phyloP scores from a whole-genome alignment of 2,888 invertebrate genomes.

The Parochlus steinenii region DNA sequence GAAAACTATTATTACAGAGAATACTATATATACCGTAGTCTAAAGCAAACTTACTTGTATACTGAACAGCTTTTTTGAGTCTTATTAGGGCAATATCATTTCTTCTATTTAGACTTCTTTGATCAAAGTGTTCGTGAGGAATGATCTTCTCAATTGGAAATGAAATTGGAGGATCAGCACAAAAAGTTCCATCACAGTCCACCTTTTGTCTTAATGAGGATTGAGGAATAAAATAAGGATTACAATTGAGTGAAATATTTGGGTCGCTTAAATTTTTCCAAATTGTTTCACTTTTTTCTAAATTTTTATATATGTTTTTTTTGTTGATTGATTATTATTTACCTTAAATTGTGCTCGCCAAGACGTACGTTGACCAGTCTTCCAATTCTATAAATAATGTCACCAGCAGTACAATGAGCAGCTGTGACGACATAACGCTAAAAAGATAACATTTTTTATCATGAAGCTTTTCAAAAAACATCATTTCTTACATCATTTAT shows the following conservation, averaged over 20 bases:
- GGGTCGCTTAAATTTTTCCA: too few species aligned
- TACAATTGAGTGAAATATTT: too few species aligned
- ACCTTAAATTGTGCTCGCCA: background rate
- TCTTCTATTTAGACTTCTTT: conserved; percentile 3
- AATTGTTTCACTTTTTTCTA: too few species aligned
- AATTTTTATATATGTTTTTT: too few species aligned
- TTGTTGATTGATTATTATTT: too few species aligned
- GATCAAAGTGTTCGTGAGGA: conserved; percentile 9
- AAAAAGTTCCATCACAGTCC: background rate
- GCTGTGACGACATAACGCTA: conserved; percentile 11
- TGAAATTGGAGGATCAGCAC: conserved; percentile 1
- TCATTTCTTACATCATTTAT: conserved; percentile 8
- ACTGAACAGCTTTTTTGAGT: conserved; percentile 1
- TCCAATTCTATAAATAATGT: conserved; percentile 4
- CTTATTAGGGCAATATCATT: conserved; percentile 9
- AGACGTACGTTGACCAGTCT: background rate
- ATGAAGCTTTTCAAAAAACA: too few species aligned
- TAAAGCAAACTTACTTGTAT: background rate
- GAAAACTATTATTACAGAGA: conserved; percentile 3
- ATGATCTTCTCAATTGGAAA: conserved; percentile 10
- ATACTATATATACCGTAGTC: background rate
- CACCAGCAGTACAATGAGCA: conserved; percentile 5
- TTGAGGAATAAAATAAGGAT: too few species aligned
- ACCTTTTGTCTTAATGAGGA: too few species aligned
- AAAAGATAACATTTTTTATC: too few species aligned